Evolutionary conservation across 2,113 vertebrate species (phyloP), one percentile per base, ranked within the genome.

Genomic region (Mesoclemmys tuberculata): DNA sequence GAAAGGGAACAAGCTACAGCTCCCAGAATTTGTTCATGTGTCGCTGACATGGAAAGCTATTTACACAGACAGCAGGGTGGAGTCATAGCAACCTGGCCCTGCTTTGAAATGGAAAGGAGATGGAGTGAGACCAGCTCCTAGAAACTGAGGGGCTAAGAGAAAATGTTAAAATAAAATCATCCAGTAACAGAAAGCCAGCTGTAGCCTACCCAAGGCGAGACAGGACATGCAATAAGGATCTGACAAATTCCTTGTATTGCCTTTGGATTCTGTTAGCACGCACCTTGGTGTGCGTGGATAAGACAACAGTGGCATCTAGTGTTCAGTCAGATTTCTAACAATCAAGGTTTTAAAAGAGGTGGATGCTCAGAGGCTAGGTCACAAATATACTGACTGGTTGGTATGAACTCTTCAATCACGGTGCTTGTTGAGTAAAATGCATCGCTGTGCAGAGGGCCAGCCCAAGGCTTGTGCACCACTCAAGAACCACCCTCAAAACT

Each of bases 291-390:
- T 41, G 6, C 10, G 64, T 21, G 16, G 55, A 89, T 90, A 68
- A 86, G 89, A 87, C 94, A 97, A 98, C 95, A 98, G 97, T 92
- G 97, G n/a, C 98, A 98, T 74, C 98, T 98, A 95, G 85, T 90
- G 98, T 84, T 94, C 21, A 1, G 48, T 4, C 12, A 1, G 82
- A 68, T 87, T 19, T 49, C 68, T 48, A 92, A 9, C 96, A 96
- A 77, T 18, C 91, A 2, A 3, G 0, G 0, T 92, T 77, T 46
- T 83, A 80, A 26, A 10, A 44, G 22, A 26, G 18, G 19, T 10
- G 5, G 21, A 11, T n/a, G n/a, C 16, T 27, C 5, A 44, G 26
- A 44, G 24, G 6, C 26, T 48, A 1, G 26, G n/a, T 2, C 4
- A 31, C 41, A 48, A 74, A 29, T 48, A 5, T 18, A 29, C 41